These are phyloP conservation scores for Esox lucius DNA, from an alignment of 2,797 vertebrate genomes.

Conservation along the genomic window DNA sequence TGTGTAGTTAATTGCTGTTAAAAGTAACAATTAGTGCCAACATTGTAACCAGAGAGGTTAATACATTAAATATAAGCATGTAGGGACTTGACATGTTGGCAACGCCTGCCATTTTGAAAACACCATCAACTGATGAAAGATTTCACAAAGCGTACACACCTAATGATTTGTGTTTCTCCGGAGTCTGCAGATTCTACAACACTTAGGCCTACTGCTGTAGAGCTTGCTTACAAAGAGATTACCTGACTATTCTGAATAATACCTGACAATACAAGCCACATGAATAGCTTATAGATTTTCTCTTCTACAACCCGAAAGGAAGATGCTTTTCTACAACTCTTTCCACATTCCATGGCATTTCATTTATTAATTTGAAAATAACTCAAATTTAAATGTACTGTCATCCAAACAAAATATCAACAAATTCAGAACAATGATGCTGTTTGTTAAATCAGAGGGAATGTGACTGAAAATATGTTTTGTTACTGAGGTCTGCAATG, in stretches of 20 bases:
- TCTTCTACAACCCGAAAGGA: not conserved
- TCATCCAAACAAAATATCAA: slow-evolving; percentile 3
- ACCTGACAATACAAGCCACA: slow-evolving; percentile 4
- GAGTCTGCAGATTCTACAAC: slow-evolving; percentile 20
- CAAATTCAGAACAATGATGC: slow-evolving; percentile 20
- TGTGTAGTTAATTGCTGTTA: slow-evolving; percentile 16
- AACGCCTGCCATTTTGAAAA: slow-evolving; percentile 24
- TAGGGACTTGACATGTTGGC: slow-evolving; percentile 32
- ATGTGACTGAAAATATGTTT: slow-evolving; percentile 51
- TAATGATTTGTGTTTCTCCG: slow-evolving; percentile 40
- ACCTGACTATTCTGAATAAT: not conserved
- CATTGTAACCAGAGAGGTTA: slow-evolving; percentile 10
- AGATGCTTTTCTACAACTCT: not conserved
- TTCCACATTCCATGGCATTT: not conserved
- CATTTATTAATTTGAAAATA: not conserved
- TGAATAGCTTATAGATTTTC: not conserved
- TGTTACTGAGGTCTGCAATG: slow-evolving; percentile 41
- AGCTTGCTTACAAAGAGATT: not conserved
- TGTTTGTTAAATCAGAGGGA: slow-evolving; percentile 18
- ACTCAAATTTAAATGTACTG: not conserved
- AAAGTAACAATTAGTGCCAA: not conserved
- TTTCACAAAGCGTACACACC: not conserved
- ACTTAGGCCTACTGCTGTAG: not conserved
- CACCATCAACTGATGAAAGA: not conserved
- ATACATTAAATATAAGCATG: slow-evolving; percentile 15